These are phyloP conservation scores for Valencia hispanica DNA, from an alignment of 2,797 vertebrate genomes.

Conservation along the genomic window DNA sequence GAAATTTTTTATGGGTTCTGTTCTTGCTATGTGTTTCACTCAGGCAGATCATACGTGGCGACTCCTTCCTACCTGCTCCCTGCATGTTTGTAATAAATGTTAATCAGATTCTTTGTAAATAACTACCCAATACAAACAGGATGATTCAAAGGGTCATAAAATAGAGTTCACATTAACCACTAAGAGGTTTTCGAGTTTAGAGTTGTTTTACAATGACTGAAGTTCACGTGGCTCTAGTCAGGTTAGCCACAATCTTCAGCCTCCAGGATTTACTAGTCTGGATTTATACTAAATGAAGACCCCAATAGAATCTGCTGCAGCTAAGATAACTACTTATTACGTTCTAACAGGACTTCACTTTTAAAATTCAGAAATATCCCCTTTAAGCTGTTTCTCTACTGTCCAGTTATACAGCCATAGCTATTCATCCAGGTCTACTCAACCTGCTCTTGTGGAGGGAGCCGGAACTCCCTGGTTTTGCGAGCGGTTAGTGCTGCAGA, in stretches of 20 bases:
- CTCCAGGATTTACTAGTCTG: background rate
- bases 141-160: background rate
- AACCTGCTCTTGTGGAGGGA: constrained; percentile 94
- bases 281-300: background rate
- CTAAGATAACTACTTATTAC: background rate
- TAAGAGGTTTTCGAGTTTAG: background rate
- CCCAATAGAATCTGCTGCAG: background rate
- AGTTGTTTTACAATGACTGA: background rate
- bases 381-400: background rate
- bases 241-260: background rate
- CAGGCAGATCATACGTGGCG: background rate
- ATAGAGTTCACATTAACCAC: background rate
- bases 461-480: constrained; percentile 95
- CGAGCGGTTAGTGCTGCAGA: constrained; percentile 93
- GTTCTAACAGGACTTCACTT: background rate
- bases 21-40: background rate
- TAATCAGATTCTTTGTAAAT: background rate
- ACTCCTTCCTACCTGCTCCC: too few species aligned
- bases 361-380: background rate
- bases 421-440: background rate
- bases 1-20: background rate
- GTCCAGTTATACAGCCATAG: background rate
- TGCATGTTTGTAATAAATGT: background rate
- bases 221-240: background rate
- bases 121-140: background rate